A percentile compares a stretch with the other conserved stretches of the same genome.
Evolutionary conservation across 2,888 invertebrate species (phyloP).

Genomic region (Drosophila mulleri): DNA sequence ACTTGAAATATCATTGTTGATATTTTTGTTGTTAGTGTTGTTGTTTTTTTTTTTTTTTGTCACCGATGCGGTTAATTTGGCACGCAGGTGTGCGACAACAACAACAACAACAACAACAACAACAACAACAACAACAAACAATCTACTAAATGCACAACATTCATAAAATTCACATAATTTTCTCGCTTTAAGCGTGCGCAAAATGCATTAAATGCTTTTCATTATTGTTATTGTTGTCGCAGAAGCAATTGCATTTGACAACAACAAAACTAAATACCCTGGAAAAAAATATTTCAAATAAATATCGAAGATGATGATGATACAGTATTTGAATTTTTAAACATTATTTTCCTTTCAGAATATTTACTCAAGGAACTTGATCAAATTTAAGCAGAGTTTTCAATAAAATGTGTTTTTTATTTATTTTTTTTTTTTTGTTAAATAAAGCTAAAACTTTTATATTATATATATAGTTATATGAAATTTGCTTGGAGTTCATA

Average conservation of each 20-base stretch:
- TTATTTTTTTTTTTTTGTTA: no score
- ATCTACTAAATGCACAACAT: conserved; percentile 49
- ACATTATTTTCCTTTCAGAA: no score
- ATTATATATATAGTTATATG: no score
- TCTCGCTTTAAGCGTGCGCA: conserved; percentile 68
- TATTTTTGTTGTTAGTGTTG: neutral
- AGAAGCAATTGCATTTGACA: conserved; percentile 31
- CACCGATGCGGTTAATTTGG: conserved; percentile 67
- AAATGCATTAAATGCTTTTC: conserved; percentile 66
- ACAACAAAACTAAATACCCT: conserved; percentile 33
- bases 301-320: no score
- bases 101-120: conserved; percentile 32
- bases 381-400: no score
- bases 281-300: neutral
- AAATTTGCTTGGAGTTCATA: no score
- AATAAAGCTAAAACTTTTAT: no score
- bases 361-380: no score
- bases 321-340: no score
- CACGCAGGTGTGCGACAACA: conserved; percentile 72
- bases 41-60: conserved; percentile 47
- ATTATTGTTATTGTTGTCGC: conserved; percentile 31
- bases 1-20: conserved; percentile 56
- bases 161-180: conserved; percentile 66
- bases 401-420: no score
- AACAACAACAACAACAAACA: conserved; percentile 23